Percentiles rank a stretch among this genome's conserved stretches.
Conservation (phyloP, 1,140 invertebrate species). For the Ectropis grisescens region DNA sequence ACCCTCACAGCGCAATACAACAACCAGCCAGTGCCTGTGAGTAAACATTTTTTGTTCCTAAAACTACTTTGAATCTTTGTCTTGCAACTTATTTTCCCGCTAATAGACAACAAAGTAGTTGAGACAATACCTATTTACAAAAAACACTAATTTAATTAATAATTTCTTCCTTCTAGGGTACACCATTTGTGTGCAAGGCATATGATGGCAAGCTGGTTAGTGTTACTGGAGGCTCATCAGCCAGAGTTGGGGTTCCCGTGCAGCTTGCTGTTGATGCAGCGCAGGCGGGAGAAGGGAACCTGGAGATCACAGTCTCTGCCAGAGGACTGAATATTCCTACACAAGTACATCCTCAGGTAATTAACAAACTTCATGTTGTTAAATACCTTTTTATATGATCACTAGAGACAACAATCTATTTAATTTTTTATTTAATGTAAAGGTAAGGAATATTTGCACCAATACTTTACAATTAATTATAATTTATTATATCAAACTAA, state of each 20-base stretch:
- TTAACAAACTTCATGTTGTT: constrained; percentile 24
- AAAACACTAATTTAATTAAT: not conserved
- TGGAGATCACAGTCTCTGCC: constrained; percentile 96
- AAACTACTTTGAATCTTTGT: constrained; percentile 1
- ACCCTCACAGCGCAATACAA: constrained; percentile 92
- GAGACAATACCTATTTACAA: not conserved
- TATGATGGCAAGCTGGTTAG: constrained; percentile 92
- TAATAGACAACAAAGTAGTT: not conserved
- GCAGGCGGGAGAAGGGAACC: constrained; percentile 96
- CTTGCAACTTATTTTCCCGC: no score
- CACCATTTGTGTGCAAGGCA: constrained; percentile 92
- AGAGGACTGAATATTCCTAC: constrained; percentile 95
- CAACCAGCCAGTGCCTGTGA: constrained; percentile 81
- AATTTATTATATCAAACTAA: no score
- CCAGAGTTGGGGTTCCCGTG: constrained; percentile 86
- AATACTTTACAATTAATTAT: no score
- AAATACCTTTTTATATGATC: constrained; percentile 2
- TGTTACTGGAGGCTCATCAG: constrained; percentile 85
- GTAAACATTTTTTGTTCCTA: constrained; percentile 7
- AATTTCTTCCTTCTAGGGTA: constrained; percentile 73
- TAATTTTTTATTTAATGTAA: no score
- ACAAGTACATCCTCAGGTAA: constrained; percentile 95
- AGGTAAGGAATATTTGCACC: no score
- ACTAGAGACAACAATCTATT: no score
- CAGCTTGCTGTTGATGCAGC: constrained; percentile 96